Percentiles rank a stretch among this genome's conserved stretches.
Evolutionary conservation across 1,140 invertebrate genomes (phyloP).

Genomic region (Idris sp.): DNA sequence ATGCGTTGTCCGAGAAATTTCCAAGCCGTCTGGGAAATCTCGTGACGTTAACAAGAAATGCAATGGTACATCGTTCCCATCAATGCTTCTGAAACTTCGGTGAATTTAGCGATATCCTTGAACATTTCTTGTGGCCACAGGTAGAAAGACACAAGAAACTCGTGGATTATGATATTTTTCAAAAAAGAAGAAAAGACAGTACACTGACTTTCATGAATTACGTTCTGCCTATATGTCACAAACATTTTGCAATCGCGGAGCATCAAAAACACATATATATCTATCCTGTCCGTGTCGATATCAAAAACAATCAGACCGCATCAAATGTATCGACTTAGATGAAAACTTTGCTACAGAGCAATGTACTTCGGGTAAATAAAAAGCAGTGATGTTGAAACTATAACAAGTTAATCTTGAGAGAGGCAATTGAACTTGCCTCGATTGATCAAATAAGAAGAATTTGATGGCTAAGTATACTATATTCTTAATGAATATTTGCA

Average conservation of each 20-base stretch:
- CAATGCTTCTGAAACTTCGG: slow-evolving; percentile 38
- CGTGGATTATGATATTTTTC: slow-evolving; percentile 38
- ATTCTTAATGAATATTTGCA: no score
- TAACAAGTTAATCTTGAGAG: slow-evolving; percentile 27
- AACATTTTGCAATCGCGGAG: slow-evolving; percentile 25
- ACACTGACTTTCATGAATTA: slow-evolving; percentile 54
- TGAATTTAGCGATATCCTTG: slow-evolving; percentile 11
- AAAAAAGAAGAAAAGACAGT: slow-evolving; percentile 29
- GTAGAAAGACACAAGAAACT: slow-evolving; percentile 33
- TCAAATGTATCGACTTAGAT: slow-evolving; percentile 26
- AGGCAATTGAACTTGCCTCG: slow-evolving; percentile 10
- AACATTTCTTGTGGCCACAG: slow-evolving; percentile 37
- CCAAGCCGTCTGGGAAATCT: slow-evolving; percentile 55
- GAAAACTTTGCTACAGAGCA: slow-evolving; percentile 42
- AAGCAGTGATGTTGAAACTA: slow-evolving; percentile 19
- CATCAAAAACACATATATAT: slow-evolving; percentile 35
- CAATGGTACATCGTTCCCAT: slow-evolving; percentile 30
- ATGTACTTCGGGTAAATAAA: slow-evolving; percentile 39
- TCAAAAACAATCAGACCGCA: slow-evolving; percentile 56
- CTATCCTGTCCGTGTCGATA: slow-evolving; percentile 31
- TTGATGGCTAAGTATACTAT: no score
- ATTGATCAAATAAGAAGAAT: no score
- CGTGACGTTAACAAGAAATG: slow-evolving; percentile 59
- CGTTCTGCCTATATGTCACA: no score
- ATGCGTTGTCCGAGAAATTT: slow-evolving; percentile 23